Evolutionary conservation across 2,888 invertebrate genomes (phyloP).

Genomic region (Hypomecis atomaria): DNA sequence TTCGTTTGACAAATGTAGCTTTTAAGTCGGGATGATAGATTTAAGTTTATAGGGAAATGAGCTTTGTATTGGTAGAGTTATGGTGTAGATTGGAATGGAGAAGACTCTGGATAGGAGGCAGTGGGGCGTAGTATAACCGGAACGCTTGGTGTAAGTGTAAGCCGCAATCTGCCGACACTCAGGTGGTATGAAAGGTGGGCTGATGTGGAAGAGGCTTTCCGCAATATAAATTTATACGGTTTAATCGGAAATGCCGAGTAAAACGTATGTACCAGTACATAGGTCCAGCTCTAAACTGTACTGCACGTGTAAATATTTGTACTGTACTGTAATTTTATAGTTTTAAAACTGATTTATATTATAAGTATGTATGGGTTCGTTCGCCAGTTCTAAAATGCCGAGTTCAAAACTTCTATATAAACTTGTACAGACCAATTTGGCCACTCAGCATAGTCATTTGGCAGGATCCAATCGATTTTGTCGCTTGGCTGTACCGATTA

Average conservation of each 20-base stretch:
- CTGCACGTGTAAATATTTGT: too few species aligned
- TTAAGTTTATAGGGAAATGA: slow-evolving; percentile 19
- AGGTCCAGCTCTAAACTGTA: too few species aligned
- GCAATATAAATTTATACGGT: not conserved
- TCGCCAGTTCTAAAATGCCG: too few species aligned
- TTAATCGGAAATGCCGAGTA: not conserved
- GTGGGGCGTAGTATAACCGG: slow-evolving; percentile 57
- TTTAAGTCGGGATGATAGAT: slow-evolving; percentile 11
- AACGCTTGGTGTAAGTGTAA: slow-evolving; percentile 69
- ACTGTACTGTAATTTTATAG: too few species aligned
- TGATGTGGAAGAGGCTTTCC: slow-evolving; percentile 58
- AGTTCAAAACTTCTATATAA: too few species aligned
- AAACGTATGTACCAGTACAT: too few species aligned
- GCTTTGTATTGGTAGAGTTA: slow-evolving; percentile 39
- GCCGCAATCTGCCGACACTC: slow-evolving; percentile 78
- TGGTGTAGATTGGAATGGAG: slow-evolving; percentile 44
- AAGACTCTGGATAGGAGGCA: slow-evolving; percentile 39
- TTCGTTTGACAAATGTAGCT: slow-evolving; percentile 39
- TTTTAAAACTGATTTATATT: too few species aligned
- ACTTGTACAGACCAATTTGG: too few species aligned
- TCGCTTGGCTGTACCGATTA: too few species aligned
- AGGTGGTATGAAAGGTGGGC: slow-evolving; percentile 64
- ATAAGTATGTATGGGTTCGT: too few species aligned
- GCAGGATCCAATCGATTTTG: too few species aligned
- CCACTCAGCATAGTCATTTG: too few species aligned